These are phyloP conservation scores for Osmerus mordax DNA, from an alignment of 2,113 vertebrate species.

Conservation along the genomic window DNA sequence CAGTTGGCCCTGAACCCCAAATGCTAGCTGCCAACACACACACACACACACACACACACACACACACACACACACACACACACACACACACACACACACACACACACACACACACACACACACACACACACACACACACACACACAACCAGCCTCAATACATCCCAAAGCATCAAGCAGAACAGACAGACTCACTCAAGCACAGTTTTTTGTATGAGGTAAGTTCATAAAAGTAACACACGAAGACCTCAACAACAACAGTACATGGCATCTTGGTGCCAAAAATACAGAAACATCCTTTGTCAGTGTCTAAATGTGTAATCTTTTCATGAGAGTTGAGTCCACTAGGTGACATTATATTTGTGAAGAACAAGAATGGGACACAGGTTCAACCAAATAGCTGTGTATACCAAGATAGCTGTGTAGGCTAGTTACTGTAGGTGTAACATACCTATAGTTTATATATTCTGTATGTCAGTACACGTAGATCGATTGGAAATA, in stretches of 20 bases:
- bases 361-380: too few relatives aligned
- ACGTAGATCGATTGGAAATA: not conserved
- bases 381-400: too few relatives aligned
- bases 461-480: not conserved
- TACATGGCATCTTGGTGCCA: not conserved
- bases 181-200: too few relatives aligned
- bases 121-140: conserved; percentile 32
- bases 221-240: not conserved
- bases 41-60: conserved; percentile 33
- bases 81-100: conserved; percentile 4
- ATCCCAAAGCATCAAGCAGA: too few relatives aligned
- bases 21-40: conserved; percentile 22
- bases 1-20: conserved; percentile 31
- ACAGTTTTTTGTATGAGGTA: too few relatives aligned
- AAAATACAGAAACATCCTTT: not conserved
- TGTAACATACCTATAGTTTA: too few relatives aligned
- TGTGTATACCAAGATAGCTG: too few relatives aligned
- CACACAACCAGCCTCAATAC: conserved; percentile 11
- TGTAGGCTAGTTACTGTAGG: too few relatives aligned
- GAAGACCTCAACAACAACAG: conserved; percentile 7
- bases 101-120: too few relatives aligned
- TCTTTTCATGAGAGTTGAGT: not conserved
- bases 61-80: not conserved
- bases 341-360: conserved; percentile 45
- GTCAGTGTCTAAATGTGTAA: not conserved